Evolutionary conservation across 2,888 invertebrate genomes (phyloP).

Genomic region (Temnothorax ravouxi): DNA sequence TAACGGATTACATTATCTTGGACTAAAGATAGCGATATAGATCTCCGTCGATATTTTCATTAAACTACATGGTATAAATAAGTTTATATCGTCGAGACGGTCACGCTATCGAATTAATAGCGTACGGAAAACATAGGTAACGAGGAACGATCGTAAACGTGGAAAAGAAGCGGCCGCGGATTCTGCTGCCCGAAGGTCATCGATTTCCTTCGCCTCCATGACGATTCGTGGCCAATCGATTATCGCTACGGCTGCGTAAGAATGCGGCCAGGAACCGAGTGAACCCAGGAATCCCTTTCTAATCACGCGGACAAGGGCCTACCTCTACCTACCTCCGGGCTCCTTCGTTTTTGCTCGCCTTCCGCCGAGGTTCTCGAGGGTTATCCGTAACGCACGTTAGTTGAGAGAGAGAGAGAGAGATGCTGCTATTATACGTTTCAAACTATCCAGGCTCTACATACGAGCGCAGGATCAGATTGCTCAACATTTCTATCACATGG

Average conservation of each 20-base stretch:
- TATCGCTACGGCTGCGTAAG: slow-evolving; percentile 64
- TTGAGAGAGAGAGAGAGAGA: not conserved
- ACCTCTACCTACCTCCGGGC: slow-evolving; percentile 32
- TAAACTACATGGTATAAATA: slow-evolving; percentile 1
- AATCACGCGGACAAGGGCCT: slow-evolving; percentile 54
- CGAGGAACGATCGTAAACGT: slow-evolving; percentile 31
- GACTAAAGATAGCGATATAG: not conserved
- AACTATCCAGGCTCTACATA: slow-evolving; percentile 21
- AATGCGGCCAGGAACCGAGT: slow-evolving; percentile 67
- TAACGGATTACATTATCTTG: not conserved
- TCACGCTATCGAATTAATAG: slow-evolving; percentile 28
- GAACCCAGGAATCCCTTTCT: slow-evolving; percentile 59
- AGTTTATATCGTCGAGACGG: slow-evolving; percentile 8
- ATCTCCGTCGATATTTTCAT: slow-evolving; percentile 27
- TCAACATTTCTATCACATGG: not conserved
- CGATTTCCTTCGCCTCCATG: slow-evolving; percentile 74
- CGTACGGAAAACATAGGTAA: slow-evolving; percentile 32
- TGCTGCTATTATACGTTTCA: slow-evolving; percentile 28
- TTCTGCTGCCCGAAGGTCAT: slow-evolving; percentile 62
- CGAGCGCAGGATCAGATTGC: not conserved
- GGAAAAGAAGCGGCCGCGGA: slow-evolving; percentile 45
- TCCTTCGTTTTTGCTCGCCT: slow-evolving; percentile 45
- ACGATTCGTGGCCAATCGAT: slow-evolving; percentile 75
- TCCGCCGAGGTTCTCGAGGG: slow-evolving; percentile 16
- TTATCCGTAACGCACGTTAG: slow-evolving; percentile 46